phyloP scores from a whole-genome alignment of 2,113 vertebrate species.

The Alexandromys fortis region DNA sequence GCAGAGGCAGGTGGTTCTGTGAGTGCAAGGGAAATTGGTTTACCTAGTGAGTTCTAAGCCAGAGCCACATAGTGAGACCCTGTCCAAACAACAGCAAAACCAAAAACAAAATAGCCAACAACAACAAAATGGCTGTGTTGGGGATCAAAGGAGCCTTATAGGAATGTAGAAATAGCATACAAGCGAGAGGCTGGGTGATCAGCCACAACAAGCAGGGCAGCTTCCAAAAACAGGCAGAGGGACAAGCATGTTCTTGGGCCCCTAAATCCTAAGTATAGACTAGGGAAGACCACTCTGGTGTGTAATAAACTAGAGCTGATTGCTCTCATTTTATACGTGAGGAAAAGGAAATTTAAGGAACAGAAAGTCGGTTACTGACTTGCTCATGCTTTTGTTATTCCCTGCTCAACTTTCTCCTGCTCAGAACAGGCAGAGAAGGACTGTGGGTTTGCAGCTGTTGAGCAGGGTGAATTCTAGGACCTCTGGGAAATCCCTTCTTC shows the following conservation, averaged over 20 bases:
- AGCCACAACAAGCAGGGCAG: too few species aligned
- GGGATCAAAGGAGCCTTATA: not conserved
- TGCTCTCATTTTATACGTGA: not conserved
- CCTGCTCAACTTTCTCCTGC: not conserved
- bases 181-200: not conserved
- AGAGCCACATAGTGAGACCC: not conserved
- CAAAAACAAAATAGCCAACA: not conserved
- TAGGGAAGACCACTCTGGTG: not conserved
- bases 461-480: not conserved
- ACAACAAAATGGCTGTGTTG: not conserved
- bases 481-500: constrained; percentile 23
- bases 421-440: not conserved
- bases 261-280: not conserved
- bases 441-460: not conserved
- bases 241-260: not conserved
- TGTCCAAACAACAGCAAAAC: not conserved
- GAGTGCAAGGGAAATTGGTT: not conserved
- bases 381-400: not conserved
- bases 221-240: not conserved
- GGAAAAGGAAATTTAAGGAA: not conserved
- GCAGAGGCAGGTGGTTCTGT: not conserved
- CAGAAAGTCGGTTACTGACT: not conserved
- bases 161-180: not conserved
- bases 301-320: not conserved
- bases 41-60: not conserved